Evolutionary conservation across 2,113 vertebrate genomes (phyloP).

Genomic region (Fulmarus glacialis): DNA sequence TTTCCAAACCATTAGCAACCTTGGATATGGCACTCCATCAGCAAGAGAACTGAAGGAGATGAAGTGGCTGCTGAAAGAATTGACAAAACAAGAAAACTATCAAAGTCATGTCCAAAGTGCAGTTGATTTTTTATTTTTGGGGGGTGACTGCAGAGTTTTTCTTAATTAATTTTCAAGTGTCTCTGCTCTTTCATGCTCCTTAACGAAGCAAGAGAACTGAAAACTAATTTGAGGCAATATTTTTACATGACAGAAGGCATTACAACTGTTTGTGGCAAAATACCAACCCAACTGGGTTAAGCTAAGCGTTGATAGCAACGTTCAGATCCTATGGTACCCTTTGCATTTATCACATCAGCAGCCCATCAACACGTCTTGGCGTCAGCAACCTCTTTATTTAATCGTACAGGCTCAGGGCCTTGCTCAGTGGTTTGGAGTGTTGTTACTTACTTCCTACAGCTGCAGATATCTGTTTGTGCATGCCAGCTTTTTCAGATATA

Average conservation of each 20-base stretch:
- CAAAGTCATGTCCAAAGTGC: not conserved
- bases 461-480: not conserved
- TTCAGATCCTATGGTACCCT: not conserved
- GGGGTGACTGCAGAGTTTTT: not conserved
- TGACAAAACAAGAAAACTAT: not conserved
- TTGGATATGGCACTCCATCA: not conserved
- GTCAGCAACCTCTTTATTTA: not conserved
- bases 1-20: not conserved
- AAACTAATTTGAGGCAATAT: not conserved
- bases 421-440: not conserved
- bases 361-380: not conserved
- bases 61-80: not conserved
- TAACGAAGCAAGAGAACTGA: not conserved
- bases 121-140: not conserved
- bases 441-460: not conserved
- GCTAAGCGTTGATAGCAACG: not conserved
- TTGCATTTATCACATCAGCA: not conserved
- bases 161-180: not conserved
- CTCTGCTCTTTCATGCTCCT: not conserved
- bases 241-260: not conserved
- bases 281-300: not conserved
- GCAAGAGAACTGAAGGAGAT: not conserved
- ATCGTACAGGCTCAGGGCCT: not conserved
- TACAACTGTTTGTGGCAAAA: not conserved
- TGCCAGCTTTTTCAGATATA: constrained; percentile 38